Evolutionary conservation across 2,888 invertebrate species (phyloP).

Genomic region (Syritta pipiens): DNA sequence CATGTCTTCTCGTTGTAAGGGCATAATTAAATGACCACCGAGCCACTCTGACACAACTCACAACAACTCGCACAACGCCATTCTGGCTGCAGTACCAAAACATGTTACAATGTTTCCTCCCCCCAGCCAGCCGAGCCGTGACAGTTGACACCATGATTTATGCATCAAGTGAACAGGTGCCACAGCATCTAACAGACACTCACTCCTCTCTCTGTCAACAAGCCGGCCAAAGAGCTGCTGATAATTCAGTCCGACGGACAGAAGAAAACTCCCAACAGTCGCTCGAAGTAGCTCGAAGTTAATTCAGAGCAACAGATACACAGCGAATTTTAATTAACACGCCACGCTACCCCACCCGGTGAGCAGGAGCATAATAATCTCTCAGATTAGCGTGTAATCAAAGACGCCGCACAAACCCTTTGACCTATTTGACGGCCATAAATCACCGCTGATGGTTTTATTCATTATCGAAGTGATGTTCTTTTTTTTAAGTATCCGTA

Average conservation of each 20-base stretch:
- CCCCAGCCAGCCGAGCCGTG: constrained; percentile 38
- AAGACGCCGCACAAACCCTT: not conserved
- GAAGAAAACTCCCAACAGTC: not conserved
- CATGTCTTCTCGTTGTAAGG: no score
- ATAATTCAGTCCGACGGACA: constrained; percentile 27
- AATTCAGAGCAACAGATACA: constrained; percentile 23
- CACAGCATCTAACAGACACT: constrained; percentile 8
- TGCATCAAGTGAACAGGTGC: constrained; percentile 55
- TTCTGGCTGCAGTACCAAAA: no score
- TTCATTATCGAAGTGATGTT: not conserved
- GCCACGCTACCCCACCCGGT: not conserved
- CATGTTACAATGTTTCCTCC: constrained; percentile 26
- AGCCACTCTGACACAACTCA: no score
- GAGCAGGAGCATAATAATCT: not conserved
- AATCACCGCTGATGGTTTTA: not conserved
- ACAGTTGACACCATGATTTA: constrained; percentile 63
- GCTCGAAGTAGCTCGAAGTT: constrained; percentile 12
- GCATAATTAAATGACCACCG: no score
- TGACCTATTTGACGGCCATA: not conserved
- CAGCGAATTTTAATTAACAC: constrained; percentile 26
- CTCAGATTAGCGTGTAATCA: constrained; percentile 7
- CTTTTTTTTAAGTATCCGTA: no score
- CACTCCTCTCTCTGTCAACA: not conserved
- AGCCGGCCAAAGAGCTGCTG: constrained; percentile 6
- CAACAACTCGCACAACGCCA: no score